Evolutionary conservation across 2,888 invertebrate species (phyloP).

Genomic region (Rambutsinella grinnellia): DNA sequence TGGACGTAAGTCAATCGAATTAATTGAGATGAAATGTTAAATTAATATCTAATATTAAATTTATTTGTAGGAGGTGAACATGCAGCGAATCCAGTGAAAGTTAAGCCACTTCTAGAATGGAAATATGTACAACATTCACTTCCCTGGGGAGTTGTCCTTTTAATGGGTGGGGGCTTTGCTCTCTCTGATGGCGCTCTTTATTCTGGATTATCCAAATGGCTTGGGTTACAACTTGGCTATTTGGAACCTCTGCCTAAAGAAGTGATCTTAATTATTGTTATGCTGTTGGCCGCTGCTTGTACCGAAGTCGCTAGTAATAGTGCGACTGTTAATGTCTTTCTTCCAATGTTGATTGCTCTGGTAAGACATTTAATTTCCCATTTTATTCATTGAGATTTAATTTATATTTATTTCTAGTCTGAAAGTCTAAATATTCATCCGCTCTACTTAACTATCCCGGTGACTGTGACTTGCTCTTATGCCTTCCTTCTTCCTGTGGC

Average conservation of each 20-base stretch:
- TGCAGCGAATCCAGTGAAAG: conserved; percentile 8
- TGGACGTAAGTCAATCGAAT: conserved; percentile 40
- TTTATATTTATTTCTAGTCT: conserved; percentile 73
- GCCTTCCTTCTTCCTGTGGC: conserved; percentile 91
- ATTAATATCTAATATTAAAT: too few species aligned
- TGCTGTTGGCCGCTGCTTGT: conserved; percentile 77
- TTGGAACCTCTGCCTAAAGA: conserved; percentile 76
- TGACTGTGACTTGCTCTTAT: conserved; percentile 89
- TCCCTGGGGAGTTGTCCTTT: conserved; percentile 53
- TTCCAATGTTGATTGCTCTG: conserved; percentile 87
- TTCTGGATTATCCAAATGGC: conserved; percentile 82
- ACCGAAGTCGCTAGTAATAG: conserved; percentile 89
- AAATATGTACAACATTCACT: conserved; percentile 53
- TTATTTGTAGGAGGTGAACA: conserved; percentile 18
- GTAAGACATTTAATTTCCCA: too few species aligned
- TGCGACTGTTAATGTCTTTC: conserved; percentile 88
- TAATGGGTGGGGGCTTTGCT: conserved; percentile 79
- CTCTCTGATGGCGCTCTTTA: conserved; percentile 86
- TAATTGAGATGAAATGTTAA: background rate
- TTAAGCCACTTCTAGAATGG: conserved; percentile 48
- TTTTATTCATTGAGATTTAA: too few species aligned
- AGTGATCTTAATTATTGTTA: conserved; percentile 81
- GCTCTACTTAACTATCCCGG: conserved; percentile 89
- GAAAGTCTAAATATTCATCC: conserved; percentile 83
- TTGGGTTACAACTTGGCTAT: conserved; percentile 79